Conservation (phyloP, 2,888 invertebrate species). For the Epistrophe grossulariae region DNA sequence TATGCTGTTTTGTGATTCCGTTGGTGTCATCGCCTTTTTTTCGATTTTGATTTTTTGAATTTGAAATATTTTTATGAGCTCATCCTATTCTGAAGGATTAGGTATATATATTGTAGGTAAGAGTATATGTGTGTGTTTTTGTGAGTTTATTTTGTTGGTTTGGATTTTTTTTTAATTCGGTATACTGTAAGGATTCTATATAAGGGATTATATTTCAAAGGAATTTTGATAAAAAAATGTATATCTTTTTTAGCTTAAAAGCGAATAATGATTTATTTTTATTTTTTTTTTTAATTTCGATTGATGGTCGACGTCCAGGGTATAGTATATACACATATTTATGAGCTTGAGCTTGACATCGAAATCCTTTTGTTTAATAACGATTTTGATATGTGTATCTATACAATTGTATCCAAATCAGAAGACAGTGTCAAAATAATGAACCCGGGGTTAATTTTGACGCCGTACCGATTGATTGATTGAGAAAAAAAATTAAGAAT, state of each 20-base stretch:
- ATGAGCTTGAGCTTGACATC: slow-evolving; percentile 42
- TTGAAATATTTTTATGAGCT: slow-evolving; percentile 52
- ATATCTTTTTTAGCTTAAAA: slow-evolving; percentile 55
- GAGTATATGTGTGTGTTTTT: slow-evolving; percentile 39
- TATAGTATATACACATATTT: slow-evolving; percentile 66
- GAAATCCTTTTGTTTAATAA: slow-evolving; percentile 52
- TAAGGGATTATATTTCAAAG: slow-evolving; percentile 36
- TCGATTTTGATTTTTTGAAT: background rate
- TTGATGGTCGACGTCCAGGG: slow-evolving; percentile 72
- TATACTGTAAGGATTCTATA: slow-evolving; percentile 48
- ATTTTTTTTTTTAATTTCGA: slow-evolving; percentile 5
- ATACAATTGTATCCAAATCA: slow-evolving; percentile 81
- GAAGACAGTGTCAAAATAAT: slow-evolving; percentile 84
- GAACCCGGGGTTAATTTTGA: slow-evolving; percentile 81
- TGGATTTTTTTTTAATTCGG: slow-evolving; percentile 23
- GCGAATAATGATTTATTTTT: slow-evolving; percentile 32
- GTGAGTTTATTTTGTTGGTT: slow-evolving; percentile 27
- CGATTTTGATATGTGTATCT: slow-evolving; percentile 68
- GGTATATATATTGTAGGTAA: slow-evolving; percentile 17
- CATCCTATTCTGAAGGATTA: slow-evolving; percentile 59
- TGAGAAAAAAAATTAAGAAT: background rate
- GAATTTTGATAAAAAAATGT: slow-evolving; percentile 19
- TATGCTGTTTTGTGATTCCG: slow-evolving; percentile 54
- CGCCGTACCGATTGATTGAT: slow-evolving; percentile 69
- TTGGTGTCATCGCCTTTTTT: slow-evolving; percentile 70